These are phyloP conservation scores for Entosphenus tridentatus DNA, from an alignment of 2,113 vertebrate genomes.

Conservation along the genomic window DNA sequence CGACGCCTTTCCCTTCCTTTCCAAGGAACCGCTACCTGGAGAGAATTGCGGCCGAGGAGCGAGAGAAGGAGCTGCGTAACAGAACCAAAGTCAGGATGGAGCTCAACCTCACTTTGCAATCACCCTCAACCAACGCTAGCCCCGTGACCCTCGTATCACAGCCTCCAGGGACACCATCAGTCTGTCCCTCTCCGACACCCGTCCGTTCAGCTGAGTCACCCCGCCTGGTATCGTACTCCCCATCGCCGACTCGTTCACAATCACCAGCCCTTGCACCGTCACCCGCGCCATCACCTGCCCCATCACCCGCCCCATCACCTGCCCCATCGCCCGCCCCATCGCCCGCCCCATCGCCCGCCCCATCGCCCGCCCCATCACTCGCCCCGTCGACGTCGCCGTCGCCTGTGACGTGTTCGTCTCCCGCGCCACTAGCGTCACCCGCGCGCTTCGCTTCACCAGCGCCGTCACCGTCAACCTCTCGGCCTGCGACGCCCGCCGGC, in stretches of 20 bases:
- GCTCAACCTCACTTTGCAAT: conserved; percentile 57
- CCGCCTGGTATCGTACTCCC: conserved; percentile 16
- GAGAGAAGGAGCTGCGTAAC: conserved; percentile 33
- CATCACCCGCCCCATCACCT: neutral
- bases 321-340: neutral
- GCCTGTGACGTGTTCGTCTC: neutral
- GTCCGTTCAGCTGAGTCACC: conserved; percentile 17
- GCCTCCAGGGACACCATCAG: too few species aligned
- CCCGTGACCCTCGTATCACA: conserved; percentile 11
- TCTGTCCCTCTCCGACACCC: too few species aligned
- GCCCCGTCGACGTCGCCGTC: too few species aligned
- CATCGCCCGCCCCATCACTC: neutral
- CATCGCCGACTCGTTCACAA: too few species aligned
- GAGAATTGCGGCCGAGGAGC: conserved; percentile 49
- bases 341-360: neutral
- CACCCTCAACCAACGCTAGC: conserved; percentile 24
- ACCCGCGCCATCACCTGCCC: neutral
- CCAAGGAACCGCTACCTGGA: conserved; percentile 33
- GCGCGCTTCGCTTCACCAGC: too few species aligned
- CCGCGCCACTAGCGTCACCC: too few species aligned
- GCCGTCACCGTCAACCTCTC: too few species aligned
- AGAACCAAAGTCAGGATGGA: conserved; percentile 40
- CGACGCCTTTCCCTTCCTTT: too few species aligned
- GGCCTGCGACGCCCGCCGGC: too few species aligned
- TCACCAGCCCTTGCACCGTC: too few species aligned